phyloP scores from a whole-genome alignment of 2,113 vertebrate species.

The Zosterops lateralis region DNA sequence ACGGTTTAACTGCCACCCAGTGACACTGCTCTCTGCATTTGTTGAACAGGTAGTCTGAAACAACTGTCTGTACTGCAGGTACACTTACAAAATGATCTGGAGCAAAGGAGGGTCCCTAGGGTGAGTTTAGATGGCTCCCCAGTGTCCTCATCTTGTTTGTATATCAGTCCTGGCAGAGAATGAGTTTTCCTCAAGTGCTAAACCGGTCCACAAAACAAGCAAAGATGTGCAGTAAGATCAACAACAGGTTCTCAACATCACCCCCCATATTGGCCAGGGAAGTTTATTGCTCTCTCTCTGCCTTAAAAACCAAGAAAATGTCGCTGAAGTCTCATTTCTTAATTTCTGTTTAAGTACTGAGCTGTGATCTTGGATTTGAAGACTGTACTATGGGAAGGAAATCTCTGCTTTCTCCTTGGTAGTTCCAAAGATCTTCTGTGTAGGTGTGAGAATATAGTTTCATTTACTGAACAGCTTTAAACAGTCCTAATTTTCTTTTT shows the following conservation, averaged over 20 bases:
- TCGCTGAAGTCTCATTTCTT: neutral
- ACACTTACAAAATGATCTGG: neutral
- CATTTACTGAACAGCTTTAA: neutral
- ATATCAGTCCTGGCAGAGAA: neutral
- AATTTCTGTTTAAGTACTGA: neutral
- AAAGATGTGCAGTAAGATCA: neutral
- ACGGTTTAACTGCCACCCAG: neutral
- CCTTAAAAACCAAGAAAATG: neutral
- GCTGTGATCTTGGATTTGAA: neutral
- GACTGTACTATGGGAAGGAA: fast-evolving
- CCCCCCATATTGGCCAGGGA: fast-evolving
- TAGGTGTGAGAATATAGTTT: neutral
- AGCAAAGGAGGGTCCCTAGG: neutral
- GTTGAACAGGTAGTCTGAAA: neutral
- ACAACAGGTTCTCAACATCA: fast-evolving
- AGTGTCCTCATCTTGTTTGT: fast-evolving
- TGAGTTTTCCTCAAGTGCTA: neutral
- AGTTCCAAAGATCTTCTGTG: neutral
- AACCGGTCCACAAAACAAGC: fast-evolving
- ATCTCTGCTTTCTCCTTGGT: fast-evolving
- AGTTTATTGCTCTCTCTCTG: neutral
- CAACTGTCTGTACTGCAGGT: fast-evolving
- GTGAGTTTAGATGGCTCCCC: neutral
- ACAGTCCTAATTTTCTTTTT: neutral
- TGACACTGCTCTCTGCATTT: neutral